A percentile compares a stretch with the other conserved stretches of the same genome.
Evolutionary conservation across 2,888 invertebrate genomes (phyloP).

Genomic region (Anarsia innoxiella): DNA sequence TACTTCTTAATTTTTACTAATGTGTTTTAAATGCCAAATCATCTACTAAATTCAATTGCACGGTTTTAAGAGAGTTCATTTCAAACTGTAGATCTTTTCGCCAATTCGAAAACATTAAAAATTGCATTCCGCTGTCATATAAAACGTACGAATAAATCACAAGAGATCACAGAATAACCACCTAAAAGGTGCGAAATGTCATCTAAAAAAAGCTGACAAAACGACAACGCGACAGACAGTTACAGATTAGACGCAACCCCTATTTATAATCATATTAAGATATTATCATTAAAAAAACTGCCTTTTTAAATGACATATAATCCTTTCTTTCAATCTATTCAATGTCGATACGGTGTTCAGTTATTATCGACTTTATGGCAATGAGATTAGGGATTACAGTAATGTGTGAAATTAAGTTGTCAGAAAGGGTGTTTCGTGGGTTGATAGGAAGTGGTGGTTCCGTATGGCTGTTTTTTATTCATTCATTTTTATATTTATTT

Average conservation of each 20-base stretch:
- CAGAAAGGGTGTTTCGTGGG: slow-evolving; percentile 3
- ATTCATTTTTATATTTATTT: too few species aligned
- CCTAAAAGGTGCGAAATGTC: slow-evolving; percentile 60
- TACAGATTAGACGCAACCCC: slow-evolving; percentile 67
- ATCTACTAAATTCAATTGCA: too few species aligned
- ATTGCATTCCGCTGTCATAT: too few species aligned
- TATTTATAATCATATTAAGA: slow-evolving; percentile 69
- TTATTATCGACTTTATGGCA: slow-evolving; percentile 26
- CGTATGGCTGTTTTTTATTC: too few species aligned
- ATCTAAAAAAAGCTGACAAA: slow-evolving; percentile 42
- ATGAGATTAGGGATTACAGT: slow-evolving; percentile 1
- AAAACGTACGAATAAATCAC: too few species aligned
- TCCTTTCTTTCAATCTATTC: slow-evolving; percentile 48
- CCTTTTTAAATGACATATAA: slow-evolving; percentile 52
- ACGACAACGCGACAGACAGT: slow-evolving; percentile 49
- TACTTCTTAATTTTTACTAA: too few species aligned
- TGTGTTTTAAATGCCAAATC: too few species aligned
- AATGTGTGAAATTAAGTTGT: slow-evolving; percentile 4
- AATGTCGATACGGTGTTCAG: slow-evolving; percentile 23
- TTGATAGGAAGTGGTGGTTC: not conserved
- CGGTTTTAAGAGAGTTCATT: too few species aligned
- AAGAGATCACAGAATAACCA: slow-evolving; percentile 20
- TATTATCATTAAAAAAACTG: slow-evolving; percentile 58
- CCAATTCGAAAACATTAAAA: too few species aligned
- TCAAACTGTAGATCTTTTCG: too few species aligned